These are phyloP conservation scores for Stegostoma tigrinum DNA, from an alignment of 2,113 vertebrate genomes.

Conservation along the genomic window DNA sequence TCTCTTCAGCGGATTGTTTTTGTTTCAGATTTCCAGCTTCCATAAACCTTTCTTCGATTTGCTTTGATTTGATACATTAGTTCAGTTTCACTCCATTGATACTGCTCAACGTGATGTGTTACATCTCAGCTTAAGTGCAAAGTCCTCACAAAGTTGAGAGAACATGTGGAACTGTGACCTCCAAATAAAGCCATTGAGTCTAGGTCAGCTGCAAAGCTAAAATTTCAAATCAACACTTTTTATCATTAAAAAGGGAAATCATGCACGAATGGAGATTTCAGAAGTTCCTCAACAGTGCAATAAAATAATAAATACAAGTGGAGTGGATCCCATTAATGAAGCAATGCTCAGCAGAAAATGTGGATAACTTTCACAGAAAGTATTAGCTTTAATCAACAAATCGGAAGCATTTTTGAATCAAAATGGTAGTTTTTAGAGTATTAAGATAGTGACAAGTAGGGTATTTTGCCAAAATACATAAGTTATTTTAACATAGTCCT, in stretches of 20 bases:
- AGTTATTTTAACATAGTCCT: not conserved
- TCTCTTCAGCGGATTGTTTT: too few species aligned
- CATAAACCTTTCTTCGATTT: too few species aligned
- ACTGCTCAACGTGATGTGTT: not conserved
- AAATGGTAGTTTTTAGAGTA: not conserved
- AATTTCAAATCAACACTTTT: not conserved
- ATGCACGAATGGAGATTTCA: not conserved
- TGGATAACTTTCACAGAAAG: not conserved
- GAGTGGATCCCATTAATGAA: not conserved
- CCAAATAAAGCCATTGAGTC: not conserved
- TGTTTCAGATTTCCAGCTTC: too few species aligned
- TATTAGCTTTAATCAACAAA: not conserved
- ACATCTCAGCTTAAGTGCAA: not conserved
- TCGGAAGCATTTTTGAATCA: not conserved
- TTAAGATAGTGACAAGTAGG: not conserved
- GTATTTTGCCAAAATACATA: not conserved
- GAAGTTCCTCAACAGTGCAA: not conserved
- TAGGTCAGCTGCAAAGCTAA: not conserved
- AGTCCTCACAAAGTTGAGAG: not conserved
- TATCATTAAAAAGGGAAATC: not conserved
- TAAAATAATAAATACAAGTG: not conserved
- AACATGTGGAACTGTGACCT: not conserved
- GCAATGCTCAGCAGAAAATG: not conserved
- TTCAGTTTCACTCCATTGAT: not conserved
- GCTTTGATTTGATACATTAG: too few species aligned